Evolutionary conservation across 92 coral and sea anemone genomes (phyloP).

Genomic region (Phenganax stokvisi): DNA sequence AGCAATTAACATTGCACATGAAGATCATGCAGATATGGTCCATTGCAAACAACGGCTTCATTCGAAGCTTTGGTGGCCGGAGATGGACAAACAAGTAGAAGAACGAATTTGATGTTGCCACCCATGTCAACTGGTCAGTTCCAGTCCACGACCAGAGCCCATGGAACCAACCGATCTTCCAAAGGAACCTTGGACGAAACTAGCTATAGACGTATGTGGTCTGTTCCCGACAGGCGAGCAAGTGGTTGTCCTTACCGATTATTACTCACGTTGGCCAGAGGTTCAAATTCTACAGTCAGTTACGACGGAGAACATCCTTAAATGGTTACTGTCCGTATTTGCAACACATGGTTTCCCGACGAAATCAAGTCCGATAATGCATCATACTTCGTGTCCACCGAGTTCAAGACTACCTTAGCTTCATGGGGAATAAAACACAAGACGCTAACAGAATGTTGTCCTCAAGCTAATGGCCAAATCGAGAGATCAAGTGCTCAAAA

Average conservation of each 20-base stretch:
- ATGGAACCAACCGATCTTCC: conserved; percentile 51
- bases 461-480: conserved; percentile 51
- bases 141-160: conserved; percentile 43
- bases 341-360: conserved; percentile 48
- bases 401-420: conserved; percentile 43
- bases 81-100: conserved; percentile 50
- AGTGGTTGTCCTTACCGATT: conserved; percentile 53
- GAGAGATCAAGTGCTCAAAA: conserved; percentile 37
- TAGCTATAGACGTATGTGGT: conserved; percentile 47
- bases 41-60: conserved; percentile 51
- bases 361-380: conserved; percentile 56
- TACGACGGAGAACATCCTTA: conserved; percentile 37
- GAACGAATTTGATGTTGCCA: conserved; percentile 12
- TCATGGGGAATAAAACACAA: conserved; percentile 47
- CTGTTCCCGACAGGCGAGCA: conserved; percentile 55
- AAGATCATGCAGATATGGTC: conserved; percentile 53
- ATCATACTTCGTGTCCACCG: conserved; percentile 50
- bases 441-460: conserved; percentile 46
- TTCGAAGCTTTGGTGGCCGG: conserved; percentile 49
- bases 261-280: conserved; percentile 53
- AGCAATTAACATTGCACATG: conserved; percentile 44
- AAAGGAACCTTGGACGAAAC: conserved; percentile 33
- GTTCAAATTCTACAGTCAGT: conserved; percentile 38
- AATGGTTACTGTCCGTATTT: conserved; percentile 45
- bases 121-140: conserved; percentile 39